These are phyloP conservation scores for Beroe ovata DNA, from an alignment of 37 sponge, comb jelly and placozoan species.

Conservation along the genomic window DNA sequence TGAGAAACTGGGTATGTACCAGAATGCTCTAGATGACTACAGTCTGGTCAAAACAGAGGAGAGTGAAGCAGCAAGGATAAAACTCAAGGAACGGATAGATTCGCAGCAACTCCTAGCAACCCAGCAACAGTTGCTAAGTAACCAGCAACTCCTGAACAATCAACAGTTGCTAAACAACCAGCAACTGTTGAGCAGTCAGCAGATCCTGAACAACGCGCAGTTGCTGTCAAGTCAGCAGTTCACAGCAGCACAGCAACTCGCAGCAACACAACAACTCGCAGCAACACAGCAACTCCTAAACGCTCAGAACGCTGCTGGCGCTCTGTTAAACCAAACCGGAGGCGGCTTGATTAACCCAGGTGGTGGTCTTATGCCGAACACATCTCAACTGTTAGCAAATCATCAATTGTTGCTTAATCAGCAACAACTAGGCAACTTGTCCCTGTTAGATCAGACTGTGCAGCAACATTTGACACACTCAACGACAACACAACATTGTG, in stretches of 20 bases:
- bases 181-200: slow-evolving; percentile 4
- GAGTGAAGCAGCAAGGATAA: slow-evolving; percentile 28
- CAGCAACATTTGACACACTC: slow-evolving; percentile 1
- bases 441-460: slow-evolving; percentile 27
- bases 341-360: background rate
- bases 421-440: slow-evolving; percentile 42
- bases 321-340: background rate
- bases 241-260: background rate
- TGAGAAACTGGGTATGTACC: slow-evolving; percentile 62
- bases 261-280: slow-evolving; percentile 33
- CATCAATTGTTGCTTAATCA: slow-evolving; percentile 44
- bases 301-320: slow-evolving; percentile 28
- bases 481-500: background rate
- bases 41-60: slow-evolving; percentile 51
- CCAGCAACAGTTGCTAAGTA: slow-evolving; percentile 42
- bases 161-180: slow-evolving; percentile 43
- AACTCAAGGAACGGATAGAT: slow-evolving; percentile 55
- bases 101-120: slow-evolving; percentile 65
- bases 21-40: slow-evolving; percentile 60
- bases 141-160: slow-evolving; percentile 56
- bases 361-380: slow-evolving; percentile 14
- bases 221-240: slow-evolving; percentile 35
- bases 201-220: slow-evolving; percentile 48
- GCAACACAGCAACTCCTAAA: slow-evolving; percentile 41
- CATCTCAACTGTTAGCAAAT: slow-evolving; percentile 58